Conservation (phyloP, 2,113 vertebrate species). For the Coptodon rendalli region DNA sequence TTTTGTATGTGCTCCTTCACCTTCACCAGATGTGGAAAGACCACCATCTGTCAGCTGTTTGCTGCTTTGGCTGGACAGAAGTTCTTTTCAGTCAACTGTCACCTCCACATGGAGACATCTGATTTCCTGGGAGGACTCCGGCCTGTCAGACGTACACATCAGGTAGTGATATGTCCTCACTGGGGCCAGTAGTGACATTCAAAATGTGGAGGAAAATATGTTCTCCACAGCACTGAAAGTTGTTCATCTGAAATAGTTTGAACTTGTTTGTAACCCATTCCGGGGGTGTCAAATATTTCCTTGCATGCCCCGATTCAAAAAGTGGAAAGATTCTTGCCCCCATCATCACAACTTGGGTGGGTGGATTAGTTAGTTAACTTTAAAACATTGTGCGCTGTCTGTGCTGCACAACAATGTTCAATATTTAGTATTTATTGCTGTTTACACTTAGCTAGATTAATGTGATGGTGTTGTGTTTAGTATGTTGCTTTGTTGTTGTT, state of each 20-base stretch:
- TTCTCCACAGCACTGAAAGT: not conserved
- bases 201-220: not conserved
- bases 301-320: not conserved
- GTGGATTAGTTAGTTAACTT: not conserved
- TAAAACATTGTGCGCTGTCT: too few relatives aligned
- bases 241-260: not conserved
- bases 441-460: too few relatives aligned
- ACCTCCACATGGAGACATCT: conserved; percentile 95
- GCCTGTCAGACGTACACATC: conserved; percentile 78
- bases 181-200: not conserved
- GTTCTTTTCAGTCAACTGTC: conserved; percentile 88
- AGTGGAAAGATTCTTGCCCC: not conserved
- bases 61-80: conserved; percentile 80
- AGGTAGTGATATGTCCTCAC: conserved; percentile 3
- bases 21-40: conserved; percentile 88
- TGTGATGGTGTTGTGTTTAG: too few relatives aligned
- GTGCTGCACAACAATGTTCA: too few relatives aligned
- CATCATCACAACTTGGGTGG: not conserved
- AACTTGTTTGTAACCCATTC: too few relatives aligned
- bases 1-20: not conserved
- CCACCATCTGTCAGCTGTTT: conserved; percentile 94
- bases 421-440: too few relatives aligned
- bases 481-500: too few relatives aligned
- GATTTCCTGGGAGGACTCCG: conserved; percentile 92
- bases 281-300: too few relatives aligned